A percentile compares a stretch with the other conserved stretches of the same genome.
These are phyloP conservation scores for Syngnathus acus DNA, from an alignment of 2,797 vertebrate genomes.

Conservation along the genomic window DNA sequence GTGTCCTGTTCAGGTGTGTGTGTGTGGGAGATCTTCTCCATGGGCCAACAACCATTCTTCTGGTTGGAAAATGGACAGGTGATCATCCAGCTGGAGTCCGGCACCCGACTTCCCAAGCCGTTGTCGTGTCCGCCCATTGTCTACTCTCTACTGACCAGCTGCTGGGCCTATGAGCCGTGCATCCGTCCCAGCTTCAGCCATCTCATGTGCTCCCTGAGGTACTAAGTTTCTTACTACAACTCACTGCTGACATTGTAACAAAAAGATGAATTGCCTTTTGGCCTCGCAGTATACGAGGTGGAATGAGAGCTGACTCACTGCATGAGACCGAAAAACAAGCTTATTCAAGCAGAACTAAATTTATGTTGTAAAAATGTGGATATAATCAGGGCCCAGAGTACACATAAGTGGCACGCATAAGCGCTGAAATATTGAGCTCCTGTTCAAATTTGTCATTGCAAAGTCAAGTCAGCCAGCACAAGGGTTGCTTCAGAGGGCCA, in stretches of 20 bases:
- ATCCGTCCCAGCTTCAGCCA: slow-evolving; percentile 81
- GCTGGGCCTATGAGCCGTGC: slow-evolving; percentile 89
- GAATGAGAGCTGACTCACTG: neutral
- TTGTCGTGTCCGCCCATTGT: slow-evolving; percentile 80
- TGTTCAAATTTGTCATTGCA: no score
- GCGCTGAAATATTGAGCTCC: no score
- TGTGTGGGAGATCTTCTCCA: slow-evolving; percentile 95
- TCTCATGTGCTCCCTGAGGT: slow-evolving; percentile 89
- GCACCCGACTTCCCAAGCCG: slow-evolving; percentile 86
- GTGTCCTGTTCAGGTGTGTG: slow-evolving; percentile 78
- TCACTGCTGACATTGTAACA: neutral
- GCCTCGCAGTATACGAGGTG: neutral
- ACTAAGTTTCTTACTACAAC: neutral
- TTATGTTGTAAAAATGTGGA: neutral
- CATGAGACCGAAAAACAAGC: neutral
- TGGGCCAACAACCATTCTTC: slow-evolving; percentile 91
- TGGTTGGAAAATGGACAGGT: slow-evolving; percentile 97
- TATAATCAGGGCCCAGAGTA: neutral
- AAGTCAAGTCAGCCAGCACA: no score
- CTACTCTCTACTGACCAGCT: slow-evolving; percentile 87
- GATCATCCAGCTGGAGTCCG: slow-evolving; percentile 88
- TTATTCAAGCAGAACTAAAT: neutral
- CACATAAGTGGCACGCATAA: no score
- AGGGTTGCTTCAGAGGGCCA: no score
- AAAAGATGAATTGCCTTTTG: neutral